Evolutionary conservation across 2,113 vertebrate genomes (phyloP), one percentile per base, ranked within the genome.

Genomic region (Notothenia coriiceps): DNA sequence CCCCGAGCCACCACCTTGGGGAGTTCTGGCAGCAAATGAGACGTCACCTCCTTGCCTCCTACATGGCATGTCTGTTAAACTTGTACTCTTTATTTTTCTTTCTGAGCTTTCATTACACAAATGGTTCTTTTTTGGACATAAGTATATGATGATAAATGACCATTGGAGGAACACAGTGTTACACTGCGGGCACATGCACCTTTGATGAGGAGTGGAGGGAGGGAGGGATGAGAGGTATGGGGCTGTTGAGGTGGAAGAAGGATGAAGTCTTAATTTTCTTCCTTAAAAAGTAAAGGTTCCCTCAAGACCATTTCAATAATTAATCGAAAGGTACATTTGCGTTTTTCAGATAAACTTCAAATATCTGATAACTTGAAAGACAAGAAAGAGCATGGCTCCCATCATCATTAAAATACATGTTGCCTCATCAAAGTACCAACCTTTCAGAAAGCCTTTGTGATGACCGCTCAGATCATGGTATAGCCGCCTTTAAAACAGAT

Each of bases 1-100:
- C 29, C 29, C 29, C 29, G 29, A 29, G 29, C 61, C 86, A 81
- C 84, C 74, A 90, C 88, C 69, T 87, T 80, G 11, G 82, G 82
- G 91, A 94, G 92, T 71, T 71, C 79, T 91, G 89, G 93, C 88
- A 93, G 59, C 25, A 83, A 87, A 73, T 87, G 54, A 88, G 91
- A 93, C 91, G 73, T 86, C 88, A 79, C 83, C 91, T 91, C 78
- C 64, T 69, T 52, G 71, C 79, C 89, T 86, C 74, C 88, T 85
- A 91, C 80, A 88, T 92, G 92, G 93, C 92, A 93, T 87, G 84
- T 93, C 86, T 94, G 92, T 93, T 89, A 89, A 91, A 50, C 2
- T 89, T 91, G 76, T 86, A 80, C 79, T 86, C 82, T 9, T 20
- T 1, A 69, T 89, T 79, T 72, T 76, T 71, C 54, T 4, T 44